Conservation (phyloP, 2,888 invertebrate species). For the Cyrtodaria siliqua region DNA sequence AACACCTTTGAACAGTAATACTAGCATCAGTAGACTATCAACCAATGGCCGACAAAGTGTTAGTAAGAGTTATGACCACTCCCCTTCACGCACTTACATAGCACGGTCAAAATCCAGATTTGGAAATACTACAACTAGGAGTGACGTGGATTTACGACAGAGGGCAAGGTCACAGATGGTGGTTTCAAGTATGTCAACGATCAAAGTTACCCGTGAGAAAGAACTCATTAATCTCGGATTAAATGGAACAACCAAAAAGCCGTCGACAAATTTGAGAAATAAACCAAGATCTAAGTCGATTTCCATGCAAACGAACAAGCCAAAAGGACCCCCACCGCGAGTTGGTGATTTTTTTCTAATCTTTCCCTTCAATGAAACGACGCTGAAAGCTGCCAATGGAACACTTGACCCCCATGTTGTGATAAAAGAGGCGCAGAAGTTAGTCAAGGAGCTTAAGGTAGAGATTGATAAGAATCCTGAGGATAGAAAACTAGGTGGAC, state of each 20-base stretch:
- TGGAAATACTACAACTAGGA: constrained; percentile 40
- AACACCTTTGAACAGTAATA: constrained; percentile 36
- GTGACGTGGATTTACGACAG: constrained; percentile 45
- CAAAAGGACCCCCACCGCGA: constrained; percentile 65
- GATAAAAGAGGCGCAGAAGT: constrained; percentile 77
- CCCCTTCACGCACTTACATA: constrained; percentile 34
- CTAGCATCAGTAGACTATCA: constrained; percentile 29
- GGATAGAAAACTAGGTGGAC: constrained; percentile 56
- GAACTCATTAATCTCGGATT: constrained; percentile 53
- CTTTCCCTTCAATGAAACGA: constrained; percentile 88
- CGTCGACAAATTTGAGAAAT: constrained; percentile 4
- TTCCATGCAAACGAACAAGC: constrained; percentile 36
- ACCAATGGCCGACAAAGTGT: constrained; percentile 23
- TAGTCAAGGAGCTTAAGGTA: constrained; percentile 68
- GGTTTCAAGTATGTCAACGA: constrained; percentile 41
- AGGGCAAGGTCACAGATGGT: constrained; percentile 37
- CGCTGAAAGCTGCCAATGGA: constrained; percentile 66
- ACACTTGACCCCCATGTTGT: constrained; percentile 76
- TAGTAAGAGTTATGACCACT: constrained; percentile 38
- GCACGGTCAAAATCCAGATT: constrained; percentile 35
- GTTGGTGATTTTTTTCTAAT: constrained; percentile 93
- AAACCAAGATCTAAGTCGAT: constrained; percentile 37
- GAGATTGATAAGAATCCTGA: constrained; percentile 57
- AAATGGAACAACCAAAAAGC: constrained; percentile 38
- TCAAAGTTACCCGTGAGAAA: constrained; percentile 42